Evolutionary conservation across 2,888 invertebrate genomes (phyloP).

Genomic region (Rhamnusium bicolor): DNA sequence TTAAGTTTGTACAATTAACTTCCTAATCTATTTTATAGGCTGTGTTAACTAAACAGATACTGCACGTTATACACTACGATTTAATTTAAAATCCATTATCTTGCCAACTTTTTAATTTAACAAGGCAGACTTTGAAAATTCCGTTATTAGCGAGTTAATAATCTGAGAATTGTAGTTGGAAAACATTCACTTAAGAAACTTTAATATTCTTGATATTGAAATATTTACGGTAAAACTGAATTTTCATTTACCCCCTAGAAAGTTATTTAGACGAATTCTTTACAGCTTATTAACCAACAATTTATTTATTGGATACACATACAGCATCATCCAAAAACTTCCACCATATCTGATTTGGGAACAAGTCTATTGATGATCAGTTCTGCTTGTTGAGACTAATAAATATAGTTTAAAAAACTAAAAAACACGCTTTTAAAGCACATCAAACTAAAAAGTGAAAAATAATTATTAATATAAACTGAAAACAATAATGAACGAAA

Average conservation of each 20-base stretch:
- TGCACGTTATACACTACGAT: not conserved
- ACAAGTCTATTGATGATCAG: too few species aligned
- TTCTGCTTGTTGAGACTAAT: too few species aligned
- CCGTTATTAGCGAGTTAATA: not conserved
- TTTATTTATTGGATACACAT: not conserved
- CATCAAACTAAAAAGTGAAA: too few species aligned
- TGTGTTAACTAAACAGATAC: not conserved
- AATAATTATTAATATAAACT: too few species aligned
- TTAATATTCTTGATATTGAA: not conserved
- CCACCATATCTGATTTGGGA: too few species aligned
- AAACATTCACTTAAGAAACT: not conserved
- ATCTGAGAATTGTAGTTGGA: not conserved
- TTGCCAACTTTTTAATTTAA: slow-evolving; percentile 5
- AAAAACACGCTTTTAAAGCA: too few species aligned
- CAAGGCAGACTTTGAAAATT: not conserved
- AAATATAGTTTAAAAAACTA: too few species aligned
- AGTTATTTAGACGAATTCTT: not conserved
- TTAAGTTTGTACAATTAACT: not conserved
- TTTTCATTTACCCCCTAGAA: not conserved
- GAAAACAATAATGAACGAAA: too few species aligned
- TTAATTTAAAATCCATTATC: slow-evolving; percentile 11
- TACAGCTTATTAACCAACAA: not conserved
- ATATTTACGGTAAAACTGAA: not conserved
- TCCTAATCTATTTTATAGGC: not conserved
- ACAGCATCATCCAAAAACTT: too few species aligned